A percentile compares a stretch with the other conserved stretches of the same genome.
These are phyloP conservation scores for Scalopus aquaticus DNA, from an alignment of 2,113 vertebrate species.

Conservation along the genomic window DNA sequence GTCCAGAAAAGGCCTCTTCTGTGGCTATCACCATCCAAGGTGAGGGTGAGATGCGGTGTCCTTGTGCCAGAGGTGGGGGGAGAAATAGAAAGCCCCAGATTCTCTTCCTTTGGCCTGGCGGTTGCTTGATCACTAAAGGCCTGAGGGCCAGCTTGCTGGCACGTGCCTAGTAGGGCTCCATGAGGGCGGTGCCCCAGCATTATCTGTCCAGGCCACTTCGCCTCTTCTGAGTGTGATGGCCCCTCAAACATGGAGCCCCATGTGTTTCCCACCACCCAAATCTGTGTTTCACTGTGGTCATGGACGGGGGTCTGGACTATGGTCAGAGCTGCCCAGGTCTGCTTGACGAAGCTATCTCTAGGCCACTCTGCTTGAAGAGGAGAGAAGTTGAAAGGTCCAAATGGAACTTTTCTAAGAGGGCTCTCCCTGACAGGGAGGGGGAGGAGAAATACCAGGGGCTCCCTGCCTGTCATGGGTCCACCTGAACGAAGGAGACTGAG, in stretches of 20 bases:
- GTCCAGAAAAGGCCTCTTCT: slow-evolving; percentile 20
- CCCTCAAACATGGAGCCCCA: too few species aligned
- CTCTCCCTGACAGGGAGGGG: not conserved
- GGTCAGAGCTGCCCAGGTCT: not conserved
- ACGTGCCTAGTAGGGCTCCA: not conserved
- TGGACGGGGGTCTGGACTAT: not conserved
- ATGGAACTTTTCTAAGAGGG: not conserved
- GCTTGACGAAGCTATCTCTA: too few species aligned
- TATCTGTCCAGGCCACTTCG: not conserved
- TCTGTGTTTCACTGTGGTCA: too few species aligned
- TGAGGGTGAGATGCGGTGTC: not conserved
- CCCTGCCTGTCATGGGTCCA: not conserved
- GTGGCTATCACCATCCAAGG: slow-evolving; percentile 66
- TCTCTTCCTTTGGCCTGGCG: not conserved
- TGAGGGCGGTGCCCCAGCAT: not conserved
- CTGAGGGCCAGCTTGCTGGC: not conserved
- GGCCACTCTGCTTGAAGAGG: not conserved
- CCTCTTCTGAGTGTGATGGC: not conserved
- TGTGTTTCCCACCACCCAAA: not conserved
- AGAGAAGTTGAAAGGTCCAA: not conserved
- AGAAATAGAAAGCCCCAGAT: not conserved
- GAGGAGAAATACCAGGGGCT: too few species aligned
- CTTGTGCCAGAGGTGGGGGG: not conserved
- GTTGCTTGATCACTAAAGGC: not conserved
- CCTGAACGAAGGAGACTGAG: not conserved